These are phyloP conservation scores for Caradrina clavipalpis DNA, from an alignment of 2,888 invertebrate genomes.

Conservation along the genomic window DNA sequence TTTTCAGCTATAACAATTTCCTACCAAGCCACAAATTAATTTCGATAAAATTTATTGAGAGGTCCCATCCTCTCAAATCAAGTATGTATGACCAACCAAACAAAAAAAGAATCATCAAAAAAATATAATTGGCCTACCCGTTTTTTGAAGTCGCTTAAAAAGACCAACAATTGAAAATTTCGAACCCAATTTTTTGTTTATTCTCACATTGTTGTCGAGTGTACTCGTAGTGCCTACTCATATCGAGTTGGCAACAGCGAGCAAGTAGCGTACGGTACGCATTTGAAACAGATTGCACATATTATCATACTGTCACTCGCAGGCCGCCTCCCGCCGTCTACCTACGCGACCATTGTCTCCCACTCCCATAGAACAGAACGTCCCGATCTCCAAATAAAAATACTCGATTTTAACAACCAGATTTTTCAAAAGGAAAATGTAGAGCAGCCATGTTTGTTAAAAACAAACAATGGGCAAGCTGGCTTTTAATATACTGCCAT, in stretches of 20 bases:
- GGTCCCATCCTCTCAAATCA: no score
- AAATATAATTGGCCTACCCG: no score
- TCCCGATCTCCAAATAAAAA: slow-evolving; percentile 3
- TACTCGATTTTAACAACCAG: background rate
- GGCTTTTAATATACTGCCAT: no score
- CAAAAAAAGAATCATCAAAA: no score
- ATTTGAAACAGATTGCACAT: slow-evolving; percentile 14
- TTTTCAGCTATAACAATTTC: no score
- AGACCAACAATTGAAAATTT: no score
- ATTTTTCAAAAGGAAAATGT: background rate
- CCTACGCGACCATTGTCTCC: background rate
- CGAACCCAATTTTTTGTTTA: no score
- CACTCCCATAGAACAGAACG: background rate
- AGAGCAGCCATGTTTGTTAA: background rate
- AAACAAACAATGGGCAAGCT: background rate
- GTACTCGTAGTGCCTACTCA: slow-evolving; percentile 9
- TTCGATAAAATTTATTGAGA: no score
- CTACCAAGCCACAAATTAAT: no score
- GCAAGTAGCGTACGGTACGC: background rate
- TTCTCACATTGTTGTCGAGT: background rate
- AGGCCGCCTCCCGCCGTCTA: slow-evolving; percentile 6
- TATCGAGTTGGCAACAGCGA: background rate
- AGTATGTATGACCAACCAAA: no score
- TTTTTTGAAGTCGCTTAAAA: no score
- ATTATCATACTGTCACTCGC: slow-evolving; percentile 27